phyloP scores from a whole-genome alignment of 2,888 invertebrate species.

The Phyllotreta cruciferae region DNA sequence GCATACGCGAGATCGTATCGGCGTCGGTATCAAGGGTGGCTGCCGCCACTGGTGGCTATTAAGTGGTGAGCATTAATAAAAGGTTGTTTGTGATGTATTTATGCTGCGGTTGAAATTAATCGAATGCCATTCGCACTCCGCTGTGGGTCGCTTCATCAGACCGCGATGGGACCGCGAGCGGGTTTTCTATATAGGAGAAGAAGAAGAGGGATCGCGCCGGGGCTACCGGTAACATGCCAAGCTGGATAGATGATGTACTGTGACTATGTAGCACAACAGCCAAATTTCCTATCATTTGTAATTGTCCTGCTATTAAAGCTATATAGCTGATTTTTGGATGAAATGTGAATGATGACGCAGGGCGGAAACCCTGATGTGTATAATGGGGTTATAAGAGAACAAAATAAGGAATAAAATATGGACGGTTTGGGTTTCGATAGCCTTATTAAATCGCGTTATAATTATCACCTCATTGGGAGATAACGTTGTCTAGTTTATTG shows the following conservation, averaged over 20 bases:
- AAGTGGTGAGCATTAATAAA: conserved; percentile 41
- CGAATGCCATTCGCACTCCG: conserved; percentile 56
- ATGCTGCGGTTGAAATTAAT: conserved; percentile 53
- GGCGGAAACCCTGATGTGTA: too few relatives aligned
- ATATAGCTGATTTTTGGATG: too few relatives aligned
- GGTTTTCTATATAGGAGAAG: conserved; percentile 5
- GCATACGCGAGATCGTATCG: too few relatives aligned
- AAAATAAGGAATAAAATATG: too few relatives aligned
- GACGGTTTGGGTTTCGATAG: too few relatives aligned
- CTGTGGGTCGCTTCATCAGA: conserved; percentile 56
- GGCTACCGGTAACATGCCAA: conserved; percentile 17
- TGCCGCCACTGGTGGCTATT: conserved; percentile 32
- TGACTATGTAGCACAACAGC: too few relatives aligned
- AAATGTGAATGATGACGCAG: too few relatives aligned
- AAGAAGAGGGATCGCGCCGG: conserved; percentile 10
- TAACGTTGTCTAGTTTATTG: conserved; percentile 45
- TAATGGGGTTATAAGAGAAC: too few relatives aligned
- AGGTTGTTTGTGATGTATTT: conserved; percentile 46
- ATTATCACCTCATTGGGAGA: conserved; percentile 47
- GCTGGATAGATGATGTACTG: neutral
- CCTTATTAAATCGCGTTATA: conserved; percentile 37
- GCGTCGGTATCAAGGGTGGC: too few relatives aligned
- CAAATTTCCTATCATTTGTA: too few relatives aligned
- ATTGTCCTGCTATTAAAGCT: too few relatives aligned
- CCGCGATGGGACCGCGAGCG: conserved; percentile 11